Evolutionary conservation across 2,888 invertebrate species (phyloP).

Genomic region (Synergus japonicus): DNA sequence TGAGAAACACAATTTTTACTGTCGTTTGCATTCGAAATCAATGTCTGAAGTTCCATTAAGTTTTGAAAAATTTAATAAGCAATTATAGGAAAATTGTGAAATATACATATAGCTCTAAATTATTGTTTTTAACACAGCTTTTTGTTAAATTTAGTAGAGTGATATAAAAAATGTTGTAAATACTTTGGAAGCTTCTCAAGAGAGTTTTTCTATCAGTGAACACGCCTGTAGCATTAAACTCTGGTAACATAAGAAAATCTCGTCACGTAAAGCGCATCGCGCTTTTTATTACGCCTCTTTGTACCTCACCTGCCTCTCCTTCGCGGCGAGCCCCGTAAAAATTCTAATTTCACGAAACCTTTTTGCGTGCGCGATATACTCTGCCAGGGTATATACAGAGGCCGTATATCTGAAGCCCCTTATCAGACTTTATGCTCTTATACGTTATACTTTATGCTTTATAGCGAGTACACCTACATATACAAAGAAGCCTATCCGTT

Average conservation of each 20-base stretch:
- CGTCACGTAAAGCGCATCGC: conserved; percentile 60
- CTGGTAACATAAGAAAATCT: conserved; percentile 55
- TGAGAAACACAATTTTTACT: too few relatives aligned
- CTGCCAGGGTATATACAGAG: conserved; percentile 34
- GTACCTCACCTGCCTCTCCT: conserved; percentile 48
- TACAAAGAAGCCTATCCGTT: background rate
- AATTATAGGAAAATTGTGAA: too few relatives aligned
- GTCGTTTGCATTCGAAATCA: too few relatives aligned
- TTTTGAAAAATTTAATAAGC: too few relatives aligned
- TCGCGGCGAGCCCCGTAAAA: conserved; percentile 65
- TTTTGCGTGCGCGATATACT: conserved; percentile 49
- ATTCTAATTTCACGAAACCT: conserved; percentile 69
- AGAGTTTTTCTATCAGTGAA: conserved; percentile 2
- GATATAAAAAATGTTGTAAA: background rate
- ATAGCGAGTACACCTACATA: conserved; percentile 57
- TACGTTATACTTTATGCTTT: conserved; percentile 72
- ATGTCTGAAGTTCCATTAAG: too few relatives aligned
- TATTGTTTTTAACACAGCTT: background rate
- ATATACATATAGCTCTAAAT: background rate
- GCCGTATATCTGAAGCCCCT: conserved; percentile 67
- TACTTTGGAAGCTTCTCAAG: background rate
- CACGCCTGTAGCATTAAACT: conserved; percentile 49
- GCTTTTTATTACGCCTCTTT: conserved; percentile 55
- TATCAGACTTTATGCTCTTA: conserved; percentile 72
- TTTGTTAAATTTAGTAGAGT: background rate